Base-by-base conservation (phyloP, 2,888 invertebrate genomes). In the Carabus problematicus region DNA sequence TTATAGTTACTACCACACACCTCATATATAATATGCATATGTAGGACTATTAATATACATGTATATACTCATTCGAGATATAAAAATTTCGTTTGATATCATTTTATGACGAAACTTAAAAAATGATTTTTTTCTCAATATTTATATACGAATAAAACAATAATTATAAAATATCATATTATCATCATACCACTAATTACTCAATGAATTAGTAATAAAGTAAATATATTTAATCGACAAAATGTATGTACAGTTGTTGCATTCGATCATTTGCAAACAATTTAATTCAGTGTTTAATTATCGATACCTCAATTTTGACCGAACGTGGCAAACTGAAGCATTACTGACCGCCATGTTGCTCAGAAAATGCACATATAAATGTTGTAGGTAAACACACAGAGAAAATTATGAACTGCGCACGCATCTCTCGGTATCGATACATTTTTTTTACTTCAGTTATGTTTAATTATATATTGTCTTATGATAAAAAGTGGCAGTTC, bases 61-160 rank as follows among this genome's bases (percentile, higher is more conserved):
- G 58, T 59, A 67, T 67, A 67, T 67, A 59, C 66, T 67, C 66
- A 67, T 67, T 59, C 66, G 66, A 67, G 66, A 59, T 67, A 67
- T 67, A 67, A 67, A 67, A 67, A 67, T 67, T 67, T 67, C 66
- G 66, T 67, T 67, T 67, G 59, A 58, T 67, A 67, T 64, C 55
- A 58, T 43, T 64, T 64, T 64, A 64, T 64, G 58, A 64, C 64
- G 56, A 3, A 64, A 64, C 39, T 64, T 64, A 64, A 64, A 64
- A 63, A 56, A 19, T 42, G 29, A 29, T 29, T 29, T 29, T 29
- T 29, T 29, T 29, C 29, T 29, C 55, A 63, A 41, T 19, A 43
- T 39, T 55, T 56, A 64, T 45, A 55, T 64, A 64, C 42, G 42
- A 64, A 63, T 55, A 64, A 43, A 39, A 39, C 29, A 56, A 56